Evolutionary conservation across 2,113 vertebrate genomes (phyloP).

Genomic region (Lepisosteus osseus): DNA sequence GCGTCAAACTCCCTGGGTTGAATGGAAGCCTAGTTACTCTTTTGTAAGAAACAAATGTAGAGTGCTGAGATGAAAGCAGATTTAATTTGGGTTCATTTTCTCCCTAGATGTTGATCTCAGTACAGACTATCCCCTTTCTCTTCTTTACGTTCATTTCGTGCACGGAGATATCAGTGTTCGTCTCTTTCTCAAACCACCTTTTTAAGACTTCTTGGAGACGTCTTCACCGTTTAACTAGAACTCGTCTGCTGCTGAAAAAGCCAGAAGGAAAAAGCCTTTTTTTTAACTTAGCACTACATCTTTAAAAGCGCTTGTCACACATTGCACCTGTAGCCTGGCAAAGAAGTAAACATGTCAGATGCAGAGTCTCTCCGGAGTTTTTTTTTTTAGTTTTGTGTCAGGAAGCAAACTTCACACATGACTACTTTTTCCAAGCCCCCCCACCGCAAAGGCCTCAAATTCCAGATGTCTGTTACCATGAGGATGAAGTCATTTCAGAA

Average conservation of each 20-base stretch:
- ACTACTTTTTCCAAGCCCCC: conserved; percentile 38
- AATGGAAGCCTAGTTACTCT: conserved; percentile 3
- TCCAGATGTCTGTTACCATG: conserved; percentile 53
- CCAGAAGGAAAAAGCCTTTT: too few species aligned
- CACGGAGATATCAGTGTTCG: too few species aligned
- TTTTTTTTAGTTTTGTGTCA: background rate
- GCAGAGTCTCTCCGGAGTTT: background rate
- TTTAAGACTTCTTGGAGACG: too few species aligned
- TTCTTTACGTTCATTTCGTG: too few species aligned
- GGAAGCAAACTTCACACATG: conserved; percentile 41
- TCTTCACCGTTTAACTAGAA: too few species aligned
- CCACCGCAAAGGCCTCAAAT: conserved; percentile 39
- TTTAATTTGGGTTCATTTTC: background rate
- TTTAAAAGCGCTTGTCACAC: conserved; percentile 26
- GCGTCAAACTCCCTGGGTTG: background rate
- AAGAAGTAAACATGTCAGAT: background rate
- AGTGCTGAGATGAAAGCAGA: background rate
- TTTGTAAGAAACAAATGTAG: background rate
- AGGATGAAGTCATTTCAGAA: conserved; percentile 51
- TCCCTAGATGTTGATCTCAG: too few species aligned
- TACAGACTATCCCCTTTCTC: too few species aligned
- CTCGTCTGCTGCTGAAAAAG: too few species aligned
- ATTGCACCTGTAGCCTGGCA: conserved; percentile 13
- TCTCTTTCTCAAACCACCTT: too few species aligned
- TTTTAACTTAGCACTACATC: background rate